These are phyloP conservation scores for Catharus fuscescens DNA, from an alignment of 2,113 vertebrate species.

Conservation along the genomic window DNA sequence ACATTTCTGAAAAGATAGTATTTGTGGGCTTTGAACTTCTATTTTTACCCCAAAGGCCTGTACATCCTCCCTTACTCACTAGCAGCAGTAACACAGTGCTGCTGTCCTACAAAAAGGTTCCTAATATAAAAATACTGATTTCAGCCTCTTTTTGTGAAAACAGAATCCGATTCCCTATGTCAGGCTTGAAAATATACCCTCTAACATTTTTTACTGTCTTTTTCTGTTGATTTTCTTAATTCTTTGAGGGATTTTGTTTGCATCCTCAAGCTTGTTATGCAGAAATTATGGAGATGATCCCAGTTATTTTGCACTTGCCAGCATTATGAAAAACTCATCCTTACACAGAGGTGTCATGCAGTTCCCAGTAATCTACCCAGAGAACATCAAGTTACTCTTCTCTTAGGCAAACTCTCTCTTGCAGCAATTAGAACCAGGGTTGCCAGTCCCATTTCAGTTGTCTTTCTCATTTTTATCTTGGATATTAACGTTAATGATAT, in stretches of 20 bases:
- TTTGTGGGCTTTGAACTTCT: not conserved
- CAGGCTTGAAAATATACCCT: not conserved
- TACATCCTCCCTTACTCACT: not conserved
- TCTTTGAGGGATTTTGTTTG: not conserved
- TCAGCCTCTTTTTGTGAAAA: not conserved
- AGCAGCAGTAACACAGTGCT: not conserved
- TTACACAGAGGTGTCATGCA: not conserved
- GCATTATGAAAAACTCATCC: not conserved
- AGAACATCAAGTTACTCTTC: not conserved
- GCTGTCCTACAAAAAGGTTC: not conserved
- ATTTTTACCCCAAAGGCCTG: not conserved
- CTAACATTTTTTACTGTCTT: not conserved
- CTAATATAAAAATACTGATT: not conserved
- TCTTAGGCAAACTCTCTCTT: not conserved
- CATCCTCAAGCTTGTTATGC: not conserved
- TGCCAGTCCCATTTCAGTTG: not conserved
- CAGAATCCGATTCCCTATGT: not conserved
- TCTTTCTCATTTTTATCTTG: not conserved
- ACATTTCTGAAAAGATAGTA: not conserved
- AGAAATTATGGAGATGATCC: not conserved
- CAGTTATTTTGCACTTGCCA: not conserved
- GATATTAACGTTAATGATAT: not conserved
- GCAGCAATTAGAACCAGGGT: not conserved
- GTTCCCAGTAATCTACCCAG: not conserved
- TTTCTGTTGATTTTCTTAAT: not conserved